phyloP scores from a whole-genome alignment of 2,113 vertebrate genomes.

The Rhinolophus ferrumequinum region DNA sequence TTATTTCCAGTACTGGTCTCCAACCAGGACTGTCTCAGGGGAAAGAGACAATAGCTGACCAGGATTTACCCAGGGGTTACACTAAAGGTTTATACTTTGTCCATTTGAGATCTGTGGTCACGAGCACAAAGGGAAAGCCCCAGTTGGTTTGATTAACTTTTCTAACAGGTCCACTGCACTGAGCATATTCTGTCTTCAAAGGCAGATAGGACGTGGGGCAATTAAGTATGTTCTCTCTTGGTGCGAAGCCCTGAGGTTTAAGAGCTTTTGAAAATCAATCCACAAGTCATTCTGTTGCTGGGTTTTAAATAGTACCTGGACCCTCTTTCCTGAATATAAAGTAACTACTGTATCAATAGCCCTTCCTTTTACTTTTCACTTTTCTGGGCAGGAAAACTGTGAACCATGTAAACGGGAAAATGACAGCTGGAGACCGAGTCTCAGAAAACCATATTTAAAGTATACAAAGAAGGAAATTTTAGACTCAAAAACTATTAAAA shows the following conservation, averaged over 20 bases:
- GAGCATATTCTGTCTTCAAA: slow-evolving; percentile 43
- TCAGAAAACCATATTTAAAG: slow-evolving; percentile 64
- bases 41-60: neutral
- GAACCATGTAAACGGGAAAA: slow-evolving; percentile 73
- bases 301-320: slow-evolving; percentile 67
- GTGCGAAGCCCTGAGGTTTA: slow-evolving; percentile 48
- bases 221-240: slow-evolving; percentile 69
- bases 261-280: slow-evolving; percentile 71
- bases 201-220: neutral
- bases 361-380: slow-evolving; percentile 66
- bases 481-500: slow-evolving; percentile 63
- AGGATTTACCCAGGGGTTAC: neutral
- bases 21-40: neutral
- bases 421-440: slow-evolving; percentile 58
- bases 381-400: slow-evolving; percentile 64
- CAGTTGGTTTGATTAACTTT: slow-evolving; percentile 37
- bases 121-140: neutral
- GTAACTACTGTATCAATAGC: slow-evolving; percentile 69
- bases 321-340: slow-evolving; percentile 74
- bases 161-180: neutral
- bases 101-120: neutral
- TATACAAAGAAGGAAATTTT: slow-evolving; percentile 62
- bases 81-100: neutral
- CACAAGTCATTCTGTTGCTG: slow-evolving; percentile 60
- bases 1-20: neutral